Conservation (phyloP, 2,113 vertebrate genomes). For the Acinonyx jubatus region DNA sequence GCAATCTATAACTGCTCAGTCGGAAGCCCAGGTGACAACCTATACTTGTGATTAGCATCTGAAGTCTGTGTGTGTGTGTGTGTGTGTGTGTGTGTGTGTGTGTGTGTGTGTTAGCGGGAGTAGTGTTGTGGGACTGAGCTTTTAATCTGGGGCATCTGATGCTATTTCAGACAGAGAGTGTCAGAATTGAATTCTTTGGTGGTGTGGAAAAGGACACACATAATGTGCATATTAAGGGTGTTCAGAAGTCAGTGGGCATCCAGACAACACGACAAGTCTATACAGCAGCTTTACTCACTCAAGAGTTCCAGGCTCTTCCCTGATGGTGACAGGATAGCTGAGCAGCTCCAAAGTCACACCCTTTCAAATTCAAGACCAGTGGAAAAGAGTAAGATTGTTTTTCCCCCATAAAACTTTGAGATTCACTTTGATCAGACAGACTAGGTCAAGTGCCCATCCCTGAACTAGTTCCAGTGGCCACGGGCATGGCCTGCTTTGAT, state of each 20-base stretch:
- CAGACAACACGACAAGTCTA: not conserved
- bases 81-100: not conserved
- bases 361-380: not conserved
- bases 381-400: not conserved
- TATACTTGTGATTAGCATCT: not conserved
- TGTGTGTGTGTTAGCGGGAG: not conserved
- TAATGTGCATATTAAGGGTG: not conserved
- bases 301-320: not conserved
- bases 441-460: not conserved
- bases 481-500: not conserved
- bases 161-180: not conserved
- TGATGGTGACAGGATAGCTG: not conserved
- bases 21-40: not conserved
- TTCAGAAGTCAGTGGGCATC: not conserved
- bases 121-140: not conserved
- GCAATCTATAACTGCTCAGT: not conserved
- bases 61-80: not conserved
- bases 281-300: not conserved
- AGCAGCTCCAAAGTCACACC: not conserved
- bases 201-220: not conserved
- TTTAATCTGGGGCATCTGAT: not conserved
- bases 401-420: not conserved
- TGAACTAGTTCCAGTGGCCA: not conserved
- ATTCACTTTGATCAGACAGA: not conserved
- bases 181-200: not conserved